These are phyloP conservation scores for Campylomormyrus numenius DNA, from an alignment of 2,113 vertebrate species.

Conservation along the genomic window DNA sequence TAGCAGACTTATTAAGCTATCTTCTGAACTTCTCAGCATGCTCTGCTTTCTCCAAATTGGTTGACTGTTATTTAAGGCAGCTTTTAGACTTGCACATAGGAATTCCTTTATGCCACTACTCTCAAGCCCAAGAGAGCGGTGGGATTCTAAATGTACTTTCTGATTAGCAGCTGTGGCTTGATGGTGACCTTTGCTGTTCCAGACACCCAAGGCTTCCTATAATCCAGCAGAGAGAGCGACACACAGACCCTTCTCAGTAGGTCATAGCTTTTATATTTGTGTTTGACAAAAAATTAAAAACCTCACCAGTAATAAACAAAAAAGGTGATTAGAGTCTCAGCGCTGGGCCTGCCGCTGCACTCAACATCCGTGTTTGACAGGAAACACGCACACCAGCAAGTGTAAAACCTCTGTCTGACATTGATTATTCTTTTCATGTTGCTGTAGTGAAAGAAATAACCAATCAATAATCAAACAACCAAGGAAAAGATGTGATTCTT, in stretches of 20 bases:
- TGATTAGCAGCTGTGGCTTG: conserved; percentile 28
- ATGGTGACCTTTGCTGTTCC: conserved; percentile 33
- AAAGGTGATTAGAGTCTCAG: background rate
- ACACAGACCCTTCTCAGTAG: conserved; percentile 24
- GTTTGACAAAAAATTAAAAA: background rate
- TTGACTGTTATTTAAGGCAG: background rate
- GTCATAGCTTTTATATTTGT: conserved; percentile 19
- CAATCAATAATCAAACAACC: background rate
- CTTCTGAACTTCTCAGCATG: background rate
- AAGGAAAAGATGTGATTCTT: background rate
- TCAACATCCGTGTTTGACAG: background rate
- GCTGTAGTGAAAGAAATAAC: background rate
- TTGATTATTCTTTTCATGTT: background rate
- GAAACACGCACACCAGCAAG: background rate
- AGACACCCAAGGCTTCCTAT: conserved; percentile 22
- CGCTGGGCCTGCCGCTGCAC: background rate
- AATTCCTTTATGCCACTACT: conserved; percentile 23
- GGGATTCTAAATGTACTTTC: background rate
- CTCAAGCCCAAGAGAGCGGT: background rate
- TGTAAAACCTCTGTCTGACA: background rate
- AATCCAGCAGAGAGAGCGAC: conserved; percentile 36
- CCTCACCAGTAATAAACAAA: conserved; percentile 8
- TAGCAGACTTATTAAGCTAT: background rate
- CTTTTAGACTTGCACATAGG: background rate
- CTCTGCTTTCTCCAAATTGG: background rate